Evolutionary conservation across 1,140 invertebrate species (phyloP).

Genomic region (Drosophila takahashii): DNA sequence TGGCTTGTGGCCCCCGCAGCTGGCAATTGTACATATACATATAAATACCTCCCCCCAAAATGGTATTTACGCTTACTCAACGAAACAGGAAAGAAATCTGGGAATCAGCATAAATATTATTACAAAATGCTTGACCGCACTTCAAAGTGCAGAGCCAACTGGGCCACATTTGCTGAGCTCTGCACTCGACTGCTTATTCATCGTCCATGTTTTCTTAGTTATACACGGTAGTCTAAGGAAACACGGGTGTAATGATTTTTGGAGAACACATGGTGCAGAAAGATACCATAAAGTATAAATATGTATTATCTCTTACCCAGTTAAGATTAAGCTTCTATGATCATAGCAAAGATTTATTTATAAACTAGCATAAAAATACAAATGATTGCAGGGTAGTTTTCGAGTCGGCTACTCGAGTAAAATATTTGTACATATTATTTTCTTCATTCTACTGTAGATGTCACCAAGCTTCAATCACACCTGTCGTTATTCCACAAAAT

Average conservation of each 20-base stretch:
- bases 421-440: constrained; percentile 8
- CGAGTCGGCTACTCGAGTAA: not conserved
- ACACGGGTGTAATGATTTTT: not conserved
- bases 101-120: constrained; percentile 63
- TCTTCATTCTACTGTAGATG: constrained; percentile 5
- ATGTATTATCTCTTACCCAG: no score
- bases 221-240: not conserved
- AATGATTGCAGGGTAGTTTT: not conserved
- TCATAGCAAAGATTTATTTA: not conserved
- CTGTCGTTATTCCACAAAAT: constrained; percentile 23
- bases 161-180: constrained; percentile 61
- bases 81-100: constrained; percentile 31
- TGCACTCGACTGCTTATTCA: constrained; percentile 42
- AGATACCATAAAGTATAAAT: no score
- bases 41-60: not conserved
- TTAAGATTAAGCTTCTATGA: not conserved
- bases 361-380: not conserved
- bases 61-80: constrained; percentile 31
- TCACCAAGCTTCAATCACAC: constrained; percentile 60
- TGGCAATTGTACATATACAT: not conserved
- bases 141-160: constrained; percentile 64
- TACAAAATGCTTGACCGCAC: constrained; percentile 70
- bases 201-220: constrained; percentile 27
- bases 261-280: no score
- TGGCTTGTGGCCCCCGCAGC: not conserved